These are phyloP conservation scores for Rhinogobio ventralis DNA, from an alignment of 2,797 vertebrate genomes.

Conservation along the genomic window DNA sequence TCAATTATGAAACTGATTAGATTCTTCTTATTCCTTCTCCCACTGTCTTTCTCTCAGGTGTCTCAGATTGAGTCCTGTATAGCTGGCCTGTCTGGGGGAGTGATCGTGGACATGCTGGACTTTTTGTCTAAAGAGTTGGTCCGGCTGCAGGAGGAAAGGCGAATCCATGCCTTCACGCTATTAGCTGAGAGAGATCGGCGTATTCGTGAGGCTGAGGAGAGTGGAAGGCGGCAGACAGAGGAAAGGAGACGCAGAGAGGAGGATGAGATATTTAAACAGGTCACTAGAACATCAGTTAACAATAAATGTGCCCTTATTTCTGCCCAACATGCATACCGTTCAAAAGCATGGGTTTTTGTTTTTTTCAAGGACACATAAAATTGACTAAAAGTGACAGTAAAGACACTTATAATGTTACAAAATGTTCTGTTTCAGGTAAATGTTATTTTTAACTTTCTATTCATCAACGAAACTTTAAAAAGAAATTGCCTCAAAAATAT, in stretches of 20 bases:
- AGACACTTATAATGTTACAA: background rate
- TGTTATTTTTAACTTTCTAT: background rate
- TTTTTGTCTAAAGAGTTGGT: slow-evolving; percentile 92
- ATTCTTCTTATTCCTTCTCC: background rate
- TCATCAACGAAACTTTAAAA: background rate
- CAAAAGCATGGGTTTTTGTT: no score
- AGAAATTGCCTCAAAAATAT: no score
- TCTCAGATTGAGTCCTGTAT: slow-evolving; percentile 76
- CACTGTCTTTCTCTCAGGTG: slow-evolving; percentile 67
- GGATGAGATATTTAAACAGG: slow-evolving; percentile 92
- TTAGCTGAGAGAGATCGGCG: slow-evolving; percentile 88
- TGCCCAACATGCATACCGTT: background rate
- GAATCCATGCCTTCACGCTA: slow-evolving; percentile 87
- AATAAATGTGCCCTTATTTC: background rate
- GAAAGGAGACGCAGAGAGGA: slow-evolving; percentile 82
- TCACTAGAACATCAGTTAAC: slow-evolving; percentile 19
- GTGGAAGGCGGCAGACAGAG: slow-evolving; percentile 88
- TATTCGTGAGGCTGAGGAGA: slow-evolving; percentile 89
- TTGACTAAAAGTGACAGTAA: background rate
- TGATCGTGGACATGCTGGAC: slow-evolving; percentile 83
- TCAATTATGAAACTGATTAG: background rate
- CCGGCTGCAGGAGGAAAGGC: slow-evolving; percentile 88
- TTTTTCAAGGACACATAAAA: background rate
- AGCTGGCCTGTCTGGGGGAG: slow-evolving; percentile 78
- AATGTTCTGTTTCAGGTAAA: background rate